Percentiles rank a stretch among this genome's conserved stretches.
phyloP scores from a whole-genome alignment of 2,797 vertebrate species.

The Macrochelys suwanniensis region DNA sequence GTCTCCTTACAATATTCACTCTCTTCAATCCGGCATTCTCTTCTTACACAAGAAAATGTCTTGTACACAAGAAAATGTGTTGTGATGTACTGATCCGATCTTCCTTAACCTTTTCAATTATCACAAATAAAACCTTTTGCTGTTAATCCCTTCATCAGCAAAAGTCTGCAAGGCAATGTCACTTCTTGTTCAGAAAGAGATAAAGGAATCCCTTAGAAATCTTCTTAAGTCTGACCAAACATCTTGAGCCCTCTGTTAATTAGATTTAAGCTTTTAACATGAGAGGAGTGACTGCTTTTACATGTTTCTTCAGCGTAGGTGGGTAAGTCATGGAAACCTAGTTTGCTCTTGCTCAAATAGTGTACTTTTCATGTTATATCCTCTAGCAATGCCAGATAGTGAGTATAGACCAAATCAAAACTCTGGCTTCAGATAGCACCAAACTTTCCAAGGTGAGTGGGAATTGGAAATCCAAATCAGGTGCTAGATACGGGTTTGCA shows the following conservation, averaged over 20 bases:
- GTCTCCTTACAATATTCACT: neutral
- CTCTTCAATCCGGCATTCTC: neutral
- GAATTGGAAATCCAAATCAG: neutral
- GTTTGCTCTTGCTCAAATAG: neutral
- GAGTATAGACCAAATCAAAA: neutral
- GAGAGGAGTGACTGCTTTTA: neutral
- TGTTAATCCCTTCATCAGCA: conserved; percentile 18
- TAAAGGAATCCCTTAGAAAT: neutral
- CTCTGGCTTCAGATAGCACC: neutral
- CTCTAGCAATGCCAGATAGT: neutral
- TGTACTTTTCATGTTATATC: neutral
- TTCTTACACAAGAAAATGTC: neutral
- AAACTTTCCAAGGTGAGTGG: neutral
- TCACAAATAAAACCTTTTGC: neutral
- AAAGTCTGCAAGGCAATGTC: neutral
- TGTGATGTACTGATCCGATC: neutral
- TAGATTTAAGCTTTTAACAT: neutral
- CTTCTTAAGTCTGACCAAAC: neutral
- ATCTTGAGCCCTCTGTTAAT: neutral
- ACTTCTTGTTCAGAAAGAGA: neutral
- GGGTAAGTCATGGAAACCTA: neutral
- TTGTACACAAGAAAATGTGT: neutral
- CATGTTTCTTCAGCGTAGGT: neutral
- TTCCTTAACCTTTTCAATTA: conserved; percentile 10
- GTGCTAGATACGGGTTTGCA: neutral